Evolutionary conservation across 2,797 vertebrate genomes (phyloP), one percentile per base, ranked within the genome.

Genomic region (Mus minutoides): DNA sequence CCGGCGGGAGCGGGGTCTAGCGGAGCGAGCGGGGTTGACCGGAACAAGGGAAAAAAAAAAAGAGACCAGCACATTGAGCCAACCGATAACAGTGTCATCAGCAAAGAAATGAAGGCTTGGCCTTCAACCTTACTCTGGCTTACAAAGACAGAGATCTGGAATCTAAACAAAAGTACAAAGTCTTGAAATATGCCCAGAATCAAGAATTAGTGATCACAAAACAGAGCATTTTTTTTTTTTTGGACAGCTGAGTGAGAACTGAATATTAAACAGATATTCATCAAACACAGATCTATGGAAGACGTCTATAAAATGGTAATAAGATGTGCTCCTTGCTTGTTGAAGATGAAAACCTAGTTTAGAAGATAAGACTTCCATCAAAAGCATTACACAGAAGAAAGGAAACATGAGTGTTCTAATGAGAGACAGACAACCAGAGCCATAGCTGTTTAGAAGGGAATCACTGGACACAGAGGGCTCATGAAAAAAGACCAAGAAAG

Each of bases 251-350:
- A 90, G 58, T 31, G 54, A 80, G 78, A 87, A 92, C 62, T 95
- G 95, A 97, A 97, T 96, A 97, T 97, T 96, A 97, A 97, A 87
- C 75, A 97, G 94, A 78, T 93, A 93, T 91, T 93, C 95, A 96
- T 97, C 95, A 97, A 94, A 96, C 67, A 85, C 3, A 96, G 69
- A 88, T 94, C 76, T 86, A 62, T 86, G 69, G 49, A 96, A 88
- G 90, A 96, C 76, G 69, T 93, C 95, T 83, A 95, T 82, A 96
- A 97, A 96, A 97, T 93, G 91, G 92, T 95, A 95, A 94, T 96
- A 93, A 96, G 60, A 97, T 86, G 67, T 92, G 29, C 84, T 88
- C 93, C 84, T 97, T 96, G 52, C 73, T 94, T 97, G 91, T 58
- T 95, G 87, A 73, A 90, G 37, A 31, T 80, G 86, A 75, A 29